A percentile compares a stretch with the other conserved stretches of the same genome.
These are phyloP conservation scores for Lordiphosa fenestrarum DNA, from an alignment of 2,888 invertebrate species.

Conservation along the genomic window DNA sequence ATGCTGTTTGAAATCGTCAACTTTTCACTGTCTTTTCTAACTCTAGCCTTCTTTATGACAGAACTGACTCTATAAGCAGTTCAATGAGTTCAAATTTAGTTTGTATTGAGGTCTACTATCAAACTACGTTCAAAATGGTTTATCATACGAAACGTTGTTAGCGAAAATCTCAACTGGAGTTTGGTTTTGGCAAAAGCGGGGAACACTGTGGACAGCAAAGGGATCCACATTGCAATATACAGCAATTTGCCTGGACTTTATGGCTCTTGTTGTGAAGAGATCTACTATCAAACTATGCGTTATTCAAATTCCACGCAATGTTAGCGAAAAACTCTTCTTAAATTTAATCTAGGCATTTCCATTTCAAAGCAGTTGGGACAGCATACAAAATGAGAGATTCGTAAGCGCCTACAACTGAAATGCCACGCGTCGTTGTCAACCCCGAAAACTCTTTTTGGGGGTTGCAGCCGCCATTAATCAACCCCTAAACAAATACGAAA, in stretches of 20 bases:
- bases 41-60: too few species aligned
- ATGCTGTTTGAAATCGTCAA: too few species aligned
- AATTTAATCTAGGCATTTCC: constrained; percentile 38
- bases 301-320: constrained; percentile 39
- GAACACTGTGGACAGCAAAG: constrained; percentile 8
- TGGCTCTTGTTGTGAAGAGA: constrained; percentile 38
- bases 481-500: constrained; percentile 24
- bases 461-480: constrained; percentile 40
- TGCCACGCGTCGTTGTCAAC: constrained; percentile 5
- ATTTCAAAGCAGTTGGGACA: constrained; percentile 6
- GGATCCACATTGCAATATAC: constrained; percentile 16
- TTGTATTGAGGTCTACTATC: constrained; percentile 52
- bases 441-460: constrained; percentile 37
- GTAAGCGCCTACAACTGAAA: constrained; percentile 1
- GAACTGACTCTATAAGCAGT: too few species aligned
- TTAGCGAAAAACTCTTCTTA: constrained; percentile 64
- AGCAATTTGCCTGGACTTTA: too few species aligned
- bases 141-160: constrained; percentile 45
- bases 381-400: constrained; percentile 13
- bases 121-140: constrained; percentile 34
- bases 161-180: constrained; percentile 54
- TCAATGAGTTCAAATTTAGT: too few species aligned
- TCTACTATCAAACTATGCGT: constrained; percentile 67
- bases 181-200: constrained; percentile 47
- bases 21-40: too few species aligned